Evolutionary conservation across 2,888 invertebrate species (phyloP).

Genomic region (Euzetes globulus): DNA sequence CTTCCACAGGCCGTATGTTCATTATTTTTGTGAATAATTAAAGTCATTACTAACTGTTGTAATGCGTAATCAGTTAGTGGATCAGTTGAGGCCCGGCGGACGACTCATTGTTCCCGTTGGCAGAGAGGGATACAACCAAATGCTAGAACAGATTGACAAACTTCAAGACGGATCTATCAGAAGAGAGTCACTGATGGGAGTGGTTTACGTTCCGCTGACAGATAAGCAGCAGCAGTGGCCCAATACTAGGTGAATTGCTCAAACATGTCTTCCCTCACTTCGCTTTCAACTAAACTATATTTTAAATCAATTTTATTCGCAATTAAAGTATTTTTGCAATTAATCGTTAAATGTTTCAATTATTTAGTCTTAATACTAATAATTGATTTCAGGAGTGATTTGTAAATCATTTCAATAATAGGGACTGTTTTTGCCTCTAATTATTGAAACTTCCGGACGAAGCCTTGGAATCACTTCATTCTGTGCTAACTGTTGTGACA

Average conservation of each 20-base stretch:
- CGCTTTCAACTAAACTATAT: too few relatives aligned
- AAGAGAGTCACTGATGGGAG: conserved; percentile 77
- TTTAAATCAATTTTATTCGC: too few relatives aligned
- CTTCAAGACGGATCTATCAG: conserved; percentile 65
- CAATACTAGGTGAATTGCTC: conserved; percentile 1
- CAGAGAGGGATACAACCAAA: conserved; percentile 73
- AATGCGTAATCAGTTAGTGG: conserved; percentile 57
- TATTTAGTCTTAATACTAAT: not conserved
- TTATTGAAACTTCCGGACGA: not conserved
- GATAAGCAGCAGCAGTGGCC: conserved; percentile 56
- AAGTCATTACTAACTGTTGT: not conserved
- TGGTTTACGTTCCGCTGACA: conserved; percentile 93
- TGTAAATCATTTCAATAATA: conserved; percentile 13
- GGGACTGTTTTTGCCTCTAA: conserved; percentile 18
- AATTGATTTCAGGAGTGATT: conserved; percentile 13
- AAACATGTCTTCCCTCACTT: too few relatives aligned
- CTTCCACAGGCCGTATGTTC: conserved; percentile 62
- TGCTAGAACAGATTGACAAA: conserved; percentile 85
- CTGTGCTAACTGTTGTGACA: not conserved
- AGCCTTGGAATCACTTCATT: not conserved
- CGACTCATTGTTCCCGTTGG: conserved; percentile 86
- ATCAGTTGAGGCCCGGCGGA: conserved; percentile 85
- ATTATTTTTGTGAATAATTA: not conserved
- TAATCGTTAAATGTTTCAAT: too few relatives aligned
- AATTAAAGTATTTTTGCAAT: too few relatives aligned